These are phyloP conservation scores for Eupeodes corollae DNA, from an alignment of 1,140 invertebrate species.

Conservation along the genomic window DNA sequence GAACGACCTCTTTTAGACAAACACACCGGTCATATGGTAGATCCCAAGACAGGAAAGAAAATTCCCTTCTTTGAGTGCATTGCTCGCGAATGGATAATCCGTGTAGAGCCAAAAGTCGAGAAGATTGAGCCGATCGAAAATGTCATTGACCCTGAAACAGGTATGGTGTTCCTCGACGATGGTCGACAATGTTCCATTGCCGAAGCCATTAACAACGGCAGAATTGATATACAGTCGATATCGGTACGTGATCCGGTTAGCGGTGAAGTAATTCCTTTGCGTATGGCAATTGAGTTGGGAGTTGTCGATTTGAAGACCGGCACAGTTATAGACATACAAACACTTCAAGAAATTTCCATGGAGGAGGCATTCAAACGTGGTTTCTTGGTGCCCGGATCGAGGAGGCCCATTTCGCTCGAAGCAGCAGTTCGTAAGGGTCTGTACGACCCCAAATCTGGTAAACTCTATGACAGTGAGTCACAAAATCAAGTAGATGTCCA, in stretches of 20 bases:
- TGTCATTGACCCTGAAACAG: constrained; percentile 22
- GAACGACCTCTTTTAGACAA: constrained; percentile 61
- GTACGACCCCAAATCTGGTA: constrained; percentile 58
- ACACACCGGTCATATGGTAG: constrained; percentile 66
- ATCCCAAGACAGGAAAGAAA: constrained; percentile 66
- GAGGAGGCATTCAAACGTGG: constrained; percentile 59
- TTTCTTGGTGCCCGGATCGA: constrained; percentile 49
- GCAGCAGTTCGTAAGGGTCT: constrained; percentile 57
- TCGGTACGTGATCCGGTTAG: constrained; percentile 55
- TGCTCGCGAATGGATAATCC: constrained; percentile 56
- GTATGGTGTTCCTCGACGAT: constrained; percentile 27
- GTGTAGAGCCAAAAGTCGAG: constrained; percentile 43
- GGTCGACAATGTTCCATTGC: constrained; percentile 49
- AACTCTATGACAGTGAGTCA: constrained; percentile 58
- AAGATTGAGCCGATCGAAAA: constrained; percentile 29
- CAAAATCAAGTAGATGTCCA: constrained; percentile 57
- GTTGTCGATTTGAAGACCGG: constrained; percentile 65
- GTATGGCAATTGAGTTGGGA: constrained; percentile 62
- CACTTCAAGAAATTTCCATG: constrained; percentile 53
- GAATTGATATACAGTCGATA: constrained; percentile 64
- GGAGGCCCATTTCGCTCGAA: constrained; percentile 64
- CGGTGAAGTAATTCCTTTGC: constrained; percentile 58
- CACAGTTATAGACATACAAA: constrained; percentile 56
- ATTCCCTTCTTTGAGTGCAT: constrained; percentile 78
- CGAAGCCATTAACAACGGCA: constrained; percentile 57